Base-by-base conservation (phyloP, 2,797 vertebrate species). In the Acanthiza pusilla region DNA sequence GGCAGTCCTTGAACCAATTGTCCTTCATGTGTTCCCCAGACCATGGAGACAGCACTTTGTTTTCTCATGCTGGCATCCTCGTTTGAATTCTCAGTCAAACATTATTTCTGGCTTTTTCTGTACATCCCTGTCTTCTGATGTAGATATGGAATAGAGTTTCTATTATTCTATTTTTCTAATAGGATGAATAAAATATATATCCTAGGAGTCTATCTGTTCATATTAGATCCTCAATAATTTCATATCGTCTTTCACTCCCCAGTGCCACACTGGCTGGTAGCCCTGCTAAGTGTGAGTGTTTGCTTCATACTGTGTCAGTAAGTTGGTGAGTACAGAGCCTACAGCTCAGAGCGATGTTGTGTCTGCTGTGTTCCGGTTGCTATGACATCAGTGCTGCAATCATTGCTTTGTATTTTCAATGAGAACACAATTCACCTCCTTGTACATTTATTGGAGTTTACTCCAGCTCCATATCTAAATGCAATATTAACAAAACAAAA, bases 31-130 rank as follows among this genome's bases (percentile, higher is more conserved):
- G 8, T 29, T 66, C 34, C 32, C 20, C 34, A 89, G 48, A 25
- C 12, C 19, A n/a, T 2, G 8, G 29, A 50, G 34, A 47, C 5
- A 38, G 12, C 4, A 13, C 0, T 3, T 81, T 53, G 2, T 57
- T 68, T 27, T 70, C 34, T 84, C 16, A 45, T 21, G 15, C 11
- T 58, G 10, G 14, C 3, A 12, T 38, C 17, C 13, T 62, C 27
- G 9, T 42, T 34, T 4, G 16, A 70, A 50, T 71, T 53, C 11
- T 58, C 10, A 45, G 17, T 23, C 22, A 47, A 30, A 5, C 16
- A 38, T 45, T 74, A 60, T 74, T 84, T 80, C 17, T 58, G 57
- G 2, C 1, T 62, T 89, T 87, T 60, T 40, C 23, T 53, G 16
- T 74, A 13, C 29, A 34, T 62, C 4, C 15, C 4, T 62, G 6